Evolutionary conservation across 2,113 vertebrate genomes (phyloP).

Genomic region (Macquaria ambigua): DNA sequence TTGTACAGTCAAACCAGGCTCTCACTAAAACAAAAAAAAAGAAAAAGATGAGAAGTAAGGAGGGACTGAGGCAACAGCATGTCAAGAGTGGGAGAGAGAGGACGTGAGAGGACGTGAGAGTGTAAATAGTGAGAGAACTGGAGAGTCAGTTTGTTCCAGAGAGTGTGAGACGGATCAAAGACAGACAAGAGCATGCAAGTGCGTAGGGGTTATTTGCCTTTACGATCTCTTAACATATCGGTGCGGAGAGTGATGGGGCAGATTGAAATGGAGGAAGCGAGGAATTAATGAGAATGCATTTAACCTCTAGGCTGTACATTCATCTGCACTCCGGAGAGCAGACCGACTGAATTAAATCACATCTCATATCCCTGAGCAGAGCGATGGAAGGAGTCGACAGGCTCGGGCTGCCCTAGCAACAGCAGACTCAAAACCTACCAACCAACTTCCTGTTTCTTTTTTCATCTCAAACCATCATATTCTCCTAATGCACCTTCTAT

Average conservation of each 20-base stretch:
- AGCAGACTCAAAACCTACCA: slow-evolving; percentile 23
- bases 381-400: not conserved
- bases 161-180: slow-evolving; percentile 18
- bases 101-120: not conserved
- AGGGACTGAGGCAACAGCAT: not conserved
- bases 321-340: slow-evolving; percentile 24
- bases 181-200: not conserved
- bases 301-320: slow-evolving; percentile 44
- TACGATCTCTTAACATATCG: slow-evolving; percentile 8
- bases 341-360: slow-evolving; percentile 61
- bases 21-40: not conserved
- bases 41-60: not conserved
- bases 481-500: slow-evolving; percentile 2
- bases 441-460: not conserved
- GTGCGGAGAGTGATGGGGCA: not conserved
- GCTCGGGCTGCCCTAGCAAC: slow-evolving; percentile 43
- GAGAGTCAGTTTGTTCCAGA: not conserved
- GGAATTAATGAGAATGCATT: slow-evolving; percentile 56
- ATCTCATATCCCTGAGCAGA: slow-evolving; percentile 43
- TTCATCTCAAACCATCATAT: not conserved
- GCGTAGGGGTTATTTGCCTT: slow-evolving; percentile 27
- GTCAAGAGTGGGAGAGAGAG: not conserved
- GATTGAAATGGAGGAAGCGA: slow-evolving; percentile 37
- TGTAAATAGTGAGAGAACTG: not conserved
- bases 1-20: not conserved